These are phyloP conservation scores for Aplochiton taeniatus DNA, from an alignment of 2,797 vertebrate species.

Conservation along the genomic window DNA sequence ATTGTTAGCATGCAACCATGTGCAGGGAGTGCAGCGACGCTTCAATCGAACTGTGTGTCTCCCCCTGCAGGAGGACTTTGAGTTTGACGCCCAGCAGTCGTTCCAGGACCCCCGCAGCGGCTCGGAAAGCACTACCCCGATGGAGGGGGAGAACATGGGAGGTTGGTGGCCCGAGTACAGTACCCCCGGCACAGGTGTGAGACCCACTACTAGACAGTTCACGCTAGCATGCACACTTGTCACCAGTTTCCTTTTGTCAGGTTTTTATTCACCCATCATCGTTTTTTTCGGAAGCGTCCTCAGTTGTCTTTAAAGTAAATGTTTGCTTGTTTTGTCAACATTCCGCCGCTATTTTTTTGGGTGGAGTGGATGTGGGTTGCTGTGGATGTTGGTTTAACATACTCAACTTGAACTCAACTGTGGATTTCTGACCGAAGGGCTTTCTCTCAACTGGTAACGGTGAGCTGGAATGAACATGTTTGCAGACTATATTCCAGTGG, in stretches of 20 bases:
- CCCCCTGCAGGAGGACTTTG: constrained; percentile 81
- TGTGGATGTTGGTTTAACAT: constrained; percentile 27
- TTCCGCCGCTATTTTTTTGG: constrained; percentile 21
- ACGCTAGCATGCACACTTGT: constrained; percentile 83
- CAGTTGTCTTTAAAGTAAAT: constrained; percentile 24
- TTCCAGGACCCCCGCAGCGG: constrained; percentile 74
- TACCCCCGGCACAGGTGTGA: constrained; percentile 90
- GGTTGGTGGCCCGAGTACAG: constrained; percentile 97
- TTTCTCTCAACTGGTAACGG: too few relatives aligned
- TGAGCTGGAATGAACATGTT: too few relatives aligned
- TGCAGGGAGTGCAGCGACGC: too few relatives aligned
- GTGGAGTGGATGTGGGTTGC: constrained; percentile 31
- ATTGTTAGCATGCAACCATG: too few relatives aligned
- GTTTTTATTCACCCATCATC: constrained; percentile 41
- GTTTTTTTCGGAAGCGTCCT: constrained; percentile 34
- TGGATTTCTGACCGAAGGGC: too few relatives aligned
- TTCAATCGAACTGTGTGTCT: neutral
- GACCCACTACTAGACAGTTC: constrained; percentile 78
- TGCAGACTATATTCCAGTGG: too few relatives aligned
- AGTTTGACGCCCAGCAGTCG: constrained; percentile 70
- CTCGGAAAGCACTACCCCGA: constrained; percentile 75
- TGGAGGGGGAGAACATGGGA: constrained; percentile 95
- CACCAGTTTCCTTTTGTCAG: constrained; percentile 50
- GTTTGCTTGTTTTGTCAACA: constrained; percentile 39
- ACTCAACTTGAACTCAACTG: too few relatives aligned